Conservation (phyloP, 2,888 invertebrate genomes). For the Tetragonula carbonaria region DNA sequence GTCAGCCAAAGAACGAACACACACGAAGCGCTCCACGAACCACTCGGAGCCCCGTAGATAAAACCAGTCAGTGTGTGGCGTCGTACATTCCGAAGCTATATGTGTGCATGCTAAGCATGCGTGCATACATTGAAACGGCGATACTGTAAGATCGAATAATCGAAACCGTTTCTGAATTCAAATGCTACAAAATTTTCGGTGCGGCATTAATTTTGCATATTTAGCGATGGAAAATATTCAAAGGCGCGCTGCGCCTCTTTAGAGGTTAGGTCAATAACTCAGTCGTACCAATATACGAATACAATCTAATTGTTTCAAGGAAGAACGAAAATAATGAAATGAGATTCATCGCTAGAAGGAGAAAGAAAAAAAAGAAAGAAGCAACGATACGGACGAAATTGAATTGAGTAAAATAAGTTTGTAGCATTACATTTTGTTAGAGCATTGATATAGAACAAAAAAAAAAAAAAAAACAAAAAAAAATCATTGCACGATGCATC, state of each 20-base stretch:
- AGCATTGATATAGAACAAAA: background rate
- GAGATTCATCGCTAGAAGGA: background rate
- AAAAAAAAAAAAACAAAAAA: background rate
- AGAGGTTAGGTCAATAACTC: slow-evolving; percentile 25
- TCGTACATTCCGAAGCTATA: slow-evolving; percentile 57
- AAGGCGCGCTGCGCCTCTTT: background rate
- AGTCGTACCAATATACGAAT: slow-evolving; percentile 6
- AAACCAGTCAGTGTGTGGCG: slow-evolving; percentile 58
- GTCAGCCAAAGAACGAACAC: slow-evolving; percentile 58
- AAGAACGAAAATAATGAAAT: background rate
- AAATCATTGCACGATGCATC: background rate
- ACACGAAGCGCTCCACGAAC: slow-evolving; percentile 46
- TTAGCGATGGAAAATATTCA: background rate
- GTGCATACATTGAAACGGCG: slow-evolving; percentile 29
- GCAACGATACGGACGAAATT: slow-evolving; percentile 18
- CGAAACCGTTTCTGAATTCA: background rate
- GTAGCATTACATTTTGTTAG: background rate
- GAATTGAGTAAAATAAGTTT: background rate
- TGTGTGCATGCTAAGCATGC: slow-evolving; percentile 40
- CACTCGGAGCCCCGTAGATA: slow-evolving; percentile 60
- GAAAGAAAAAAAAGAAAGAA: background rate
- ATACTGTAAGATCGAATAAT: slow-evolving; percentile 13
- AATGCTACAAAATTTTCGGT: background rate
- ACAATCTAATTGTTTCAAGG: background rate
- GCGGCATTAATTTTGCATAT: background rate